phyloP scores from a whole-genome alignment of 2,113 vertebrate genomes.

The Rousettus leschenaultii region DNA sequence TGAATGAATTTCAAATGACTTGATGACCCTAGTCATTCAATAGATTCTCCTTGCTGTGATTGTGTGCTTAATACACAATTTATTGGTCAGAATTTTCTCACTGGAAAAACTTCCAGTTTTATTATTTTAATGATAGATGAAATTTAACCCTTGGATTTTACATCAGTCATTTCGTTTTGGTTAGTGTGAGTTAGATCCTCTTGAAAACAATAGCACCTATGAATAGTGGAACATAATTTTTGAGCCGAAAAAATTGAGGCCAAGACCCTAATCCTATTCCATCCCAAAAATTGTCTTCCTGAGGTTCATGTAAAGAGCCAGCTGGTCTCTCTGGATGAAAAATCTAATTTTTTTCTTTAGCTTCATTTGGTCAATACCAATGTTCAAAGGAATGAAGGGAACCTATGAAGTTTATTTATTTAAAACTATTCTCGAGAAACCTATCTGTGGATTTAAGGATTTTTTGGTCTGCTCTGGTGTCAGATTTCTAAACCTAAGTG shows the following conservation, averaged over 20 bases:
- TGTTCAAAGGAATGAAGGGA: background rate
- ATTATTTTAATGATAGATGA: background rate
- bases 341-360: background rate
- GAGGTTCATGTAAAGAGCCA: background rate
- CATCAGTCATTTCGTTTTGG: background rate
- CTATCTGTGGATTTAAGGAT: background rate
- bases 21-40: background rate
- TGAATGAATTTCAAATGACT: background rate
- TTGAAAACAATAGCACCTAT: background rate
- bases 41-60: background rate
- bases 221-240: background rate
- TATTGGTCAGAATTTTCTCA: background rate
- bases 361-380: background rate
- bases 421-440: background rate
- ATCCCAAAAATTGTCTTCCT: background rate
- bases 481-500: background rate
- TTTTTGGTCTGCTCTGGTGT: background rate
- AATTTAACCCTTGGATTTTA: background rate
- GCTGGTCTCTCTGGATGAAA: background rate
- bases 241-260: background rate
- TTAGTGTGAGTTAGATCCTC: background rate
- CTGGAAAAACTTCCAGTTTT: background rate
- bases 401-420: background rate
- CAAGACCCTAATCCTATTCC: background rate
- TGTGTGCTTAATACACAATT: background rate